These are phyloP conservation scores for Ailurus styani DNA, from an alignment of 2,113 vertebrate genomes.

Conservation along the genomic window DNA sequence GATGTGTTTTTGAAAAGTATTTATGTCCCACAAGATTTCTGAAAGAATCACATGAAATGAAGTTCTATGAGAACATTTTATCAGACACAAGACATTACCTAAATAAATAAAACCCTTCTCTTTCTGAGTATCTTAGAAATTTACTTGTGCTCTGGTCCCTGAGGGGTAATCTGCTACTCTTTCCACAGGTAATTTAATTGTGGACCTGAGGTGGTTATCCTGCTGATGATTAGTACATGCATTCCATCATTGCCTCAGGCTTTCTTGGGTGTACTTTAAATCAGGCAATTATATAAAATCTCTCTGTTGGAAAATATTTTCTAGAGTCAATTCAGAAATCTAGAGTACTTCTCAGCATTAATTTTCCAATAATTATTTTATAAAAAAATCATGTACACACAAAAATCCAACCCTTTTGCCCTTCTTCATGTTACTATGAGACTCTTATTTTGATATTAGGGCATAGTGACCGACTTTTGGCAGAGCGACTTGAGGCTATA, in stretches of 20 bases:
- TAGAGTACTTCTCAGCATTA: neutral
- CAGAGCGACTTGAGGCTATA: slow-evolving; percentile 2
- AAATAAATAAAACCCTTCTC: neutral
- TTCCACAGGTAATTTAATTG: neutral
- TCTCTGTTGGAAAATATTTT: slow-evolving; percentile 1
- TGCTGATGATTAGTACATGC: neutral
- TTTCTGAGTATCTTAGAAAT: neutral
- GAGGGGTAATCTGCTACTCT: neutral
- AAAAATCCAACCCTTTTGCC: neutral
- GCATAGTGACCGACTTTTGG: neutral
- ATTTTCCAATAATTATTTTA: slow-evolving; percentile 11
- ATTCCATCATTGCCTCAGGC: neutral
- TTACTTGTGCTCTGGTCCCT: neutral
- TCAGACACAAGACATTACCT: neutral
- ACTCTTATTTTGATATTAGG: slow-evolving; percentile 55
- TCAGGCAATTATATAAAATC: neutral
- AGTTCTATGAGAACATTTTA: slow-evolving; percentile 6
- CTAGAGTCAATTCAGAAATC: neutral
- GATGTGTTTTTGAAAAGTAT: neutral
- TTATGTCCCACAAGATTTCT: neutral
- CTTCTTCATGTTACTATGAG: neutral
- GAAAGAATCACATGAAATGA: slow-evolving; percentile 13
- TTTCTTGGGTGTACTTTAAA: slow-evolving; percentile 1
- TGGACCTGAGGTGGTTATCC: neutral
- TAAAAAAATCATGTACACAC: neutral